Evolutionary conservation across 2,113 vertebrate genomes (phyloP), one percentile per base, ranked within the genome.

Genomic region (Pituophis catenifer): DNA sequence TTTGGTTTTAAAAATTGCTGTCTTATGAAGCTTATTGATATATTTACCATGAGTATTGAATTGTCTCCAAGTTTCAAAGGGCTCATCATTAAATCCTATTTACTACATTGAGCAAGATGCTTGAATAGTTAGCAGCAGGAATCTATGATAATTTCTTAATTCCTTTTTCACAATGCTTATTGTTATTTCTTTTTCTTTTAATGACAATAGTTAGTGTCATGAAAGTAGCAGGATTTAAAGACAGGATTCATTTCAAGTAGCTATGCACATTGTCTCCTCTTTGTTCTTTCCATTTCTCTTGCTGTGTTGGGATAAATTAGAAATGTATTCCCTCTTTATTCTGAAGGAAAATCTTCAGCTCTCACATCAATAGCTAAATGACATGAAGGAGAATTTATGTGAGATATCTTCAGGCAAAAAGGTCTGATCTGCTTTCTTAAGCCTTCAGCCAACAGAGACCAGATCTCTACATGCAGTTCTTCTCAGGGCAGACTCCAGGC

Each of bases 1-100:
- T 97, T 98, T 98, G 98, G 97, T 98, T 98, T 98, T 97, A 97
- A 97, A 97, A 93, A 65, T 95, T 92, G 95, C 96, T 97, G 97
- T 97, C 95, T 96, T 96, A 96, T 97, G 96, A 98, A 96, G 94
- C 96, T 96, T 93, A 15, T 90, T 91, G 94, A 97, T 97, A 96
- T 96, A 96, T 97, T 97, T 97, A 97, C 95, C 93, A 94, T 97
- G 97, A 98, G 98, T 97, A 97, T 95, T 88, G 96, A 97, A 97
- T 96, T 95, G 94, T 59, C 92, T 94, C 7, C 13, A 26, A 75
- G 94, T 95, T 97, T 97, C 97, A 94, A 53, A 96, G 96, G 97
- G 94, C 94, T 94, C 75, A n/a, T 94, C 96, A 97, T 93, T 95
- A 96, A 97, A 96, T 97, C 96, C 96, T 97, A 95, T 97, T 97